Evolutionary conservation across 2,113 vertebrate genomes (phyloP), one percentile per base, ranked within the genome.

Genomic region (Strix aluco): DNA sequence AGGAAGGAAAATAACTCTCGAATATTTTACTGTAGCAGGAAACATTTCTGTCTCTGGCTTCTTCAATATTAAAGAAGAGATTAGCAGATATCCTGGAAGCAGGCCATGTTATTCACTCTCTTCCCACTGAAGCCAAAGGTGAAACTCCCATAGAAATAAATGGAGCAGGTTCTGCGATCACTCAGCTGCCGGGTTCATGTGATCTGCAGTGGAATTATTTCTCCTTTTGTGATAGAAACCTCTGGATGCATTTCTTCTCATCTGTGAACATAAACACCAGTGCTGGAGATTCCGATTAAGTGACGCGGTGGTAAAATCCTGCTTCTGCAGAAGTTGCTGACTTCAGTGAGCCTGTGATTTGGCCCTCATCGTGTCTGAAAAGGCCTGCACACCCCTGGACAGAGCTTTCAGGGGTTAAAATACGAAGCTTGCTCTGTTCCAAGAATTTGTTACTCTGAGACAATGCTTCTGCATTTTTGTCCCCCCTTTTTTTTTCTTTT

Each of bases 391-490:
- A 9, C 78, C 82, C 74, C 16, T 44, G 57, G 66, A 58, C 59
- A 92, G 92, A 85, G 49, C 22, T 79, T 72, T 49, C 44, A 36
- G 78, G 81, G 77, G 90, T 97, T 97, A 96, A 97, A 93, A 81
- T 78, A 17, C 44, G 3, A 84, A 94, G 32, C 27, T 90, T n/a
- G 2, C 46, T 18, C 32, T 89, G 11, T 96, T 97, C 91, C 86
- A 97, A 96, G 86, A 97, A 85, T 91, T 72, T 95, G 32, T 96
- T 94, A 97, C 94, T 96, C 90, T 80, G 86, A 97, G 75, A 95
- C 91, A 98, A 97, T 95, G 77, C 86, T 83, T 80, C 75, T 89
- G 51, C 94, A 49, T 97, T 97, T 98, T 97, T 96, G 59, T 61
- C 42, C 46, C 25, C 46, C 38, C 14, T 9, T 6, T 54, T 71